These are phyloP conservation scores for Scolanthus callimorphus DNA, from an alignment of 92 coral and sea anemone species.

Conservation along the genomic window DNA sequence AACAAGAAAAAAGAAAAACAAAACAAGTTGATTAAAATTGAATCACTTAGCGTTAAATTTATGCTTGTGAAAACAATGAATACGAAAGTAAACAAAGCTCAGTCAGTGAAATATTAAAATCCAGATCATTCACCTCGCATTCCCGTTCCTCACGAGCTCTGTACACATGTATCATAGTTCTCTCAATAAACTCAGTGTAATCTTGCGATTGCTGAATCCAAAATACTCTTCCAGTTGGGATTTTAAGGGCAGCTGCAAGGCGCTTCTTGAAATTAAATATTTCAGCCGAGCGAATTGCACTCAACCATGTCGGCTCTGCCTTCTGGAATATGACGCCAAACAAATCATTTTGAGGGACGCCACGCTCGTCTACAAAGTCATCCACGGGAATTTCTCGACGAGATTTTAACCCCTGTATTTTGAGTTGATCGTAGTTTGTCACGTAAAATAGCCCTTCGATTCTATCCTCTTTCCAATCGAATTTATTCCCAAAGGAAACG, in stretches of 20 bases:
- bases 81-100: background rate
- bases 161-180: slow-evolving; percentile 50
- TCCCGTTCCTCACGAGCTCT: slow-evolving; percentile 67
- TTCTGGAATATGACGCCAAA: slow-evolving; percentile 65
- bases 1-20: too few relatives aligned
- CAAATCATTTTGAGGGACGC: slow-evolving; percentile 36
- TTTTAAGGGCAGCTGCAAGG: slow-evolving; percentile 46
- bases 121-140: slow-evolving; percentile 55
- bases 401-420: slow-evolving; percentile 51
- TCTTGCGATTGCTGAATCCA: slow-evolving; percentile 48
- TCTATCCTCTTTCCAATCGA: slow-evolving; percentile 62
- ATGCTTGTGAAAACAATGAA: too few relatives aligned
- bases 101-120: background rate
- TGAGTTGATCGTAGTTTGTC: slow-evolving; percentile 60
- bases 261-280: slow-evolving; percentile 74
- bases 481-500: slow-evolving; percentile 72
- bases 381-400: slow-evolving; percentile 63
- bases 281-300: slow-evolving; percentile 70
- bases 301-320: slow-evolving; percentile 66
- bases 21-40: too few relatives aligned
- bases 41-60: too few relatives aligned
- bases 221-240: slow-evolving; percentile 35
- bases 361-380: slow-evolving; percentile 45
- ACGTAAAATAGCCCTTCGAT: slow-evolving; percentile 64
- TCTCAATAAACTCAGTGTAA: slow-evolving; percentile 22